Conservation (phyloP, 2,113 vertebrate species). For the Gasterosteus nipponicus region DNA sequence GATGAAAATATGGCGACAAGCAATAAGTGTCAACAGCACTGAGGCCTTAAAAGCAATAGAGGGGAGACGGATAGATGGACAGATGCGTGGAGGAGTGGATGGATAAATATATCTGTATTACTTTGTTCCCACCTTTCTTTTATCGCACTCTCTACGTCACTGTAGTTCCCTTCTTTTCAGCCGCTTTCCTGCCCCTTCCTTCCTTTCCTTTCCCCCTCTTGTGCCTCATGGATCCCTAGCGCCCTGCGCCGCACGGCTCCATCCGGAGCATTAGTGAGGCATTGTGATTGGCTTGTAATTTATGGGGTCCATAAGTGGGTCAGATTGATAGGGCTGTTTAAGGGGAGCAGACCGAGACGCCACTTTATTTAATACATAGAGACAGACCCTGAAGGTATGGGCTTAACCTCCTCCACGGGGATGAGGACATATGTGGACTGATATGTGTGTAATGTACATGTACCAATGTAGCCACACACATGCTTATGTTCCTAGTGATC, state of each 20-base stretch:
- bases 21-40: conserved; percentile 77
- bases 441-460: not conserved
- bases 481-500: not conserved
- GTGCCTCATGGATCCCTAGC: conserved; percentile 22
- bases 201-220: not conserved
- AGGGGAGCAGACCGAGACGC: conserved; percentile 52
- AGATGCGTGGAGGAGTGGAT: conserved; percentile 28
- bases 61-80: conserved; percentile 64
- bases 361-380: conserved; percentile 75
- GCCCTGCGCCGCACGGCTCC: conserved; percentile 38
- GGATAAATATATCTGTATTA: not conserved
- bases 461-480: not conserved
- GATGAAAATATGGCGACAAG: conserved; percentile 83
- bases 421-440: not conserved
- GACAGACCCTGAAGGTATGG: conserved; percentile 64
- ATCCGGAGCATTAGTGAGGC: conserved; percentile 57
- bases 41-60: conserved; percentile 72
- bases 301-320: conserved; percentile 77
- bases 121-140: conserved; percentile 4
- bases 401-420: conserved; percentile 39
- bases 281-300: conserved; percentile 75
- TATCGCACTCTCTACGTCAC: not conserved
- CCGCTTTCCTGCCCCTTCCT: not conserved
- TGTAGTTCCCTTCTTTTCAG: not conserved
- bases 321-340: conserved; percentile 79